These are phyloP conservation scores for Gryllus bimaculatus DNA, from an alignment of 1,140 invertebrate species.

Conservation along the genomic window DNA sequence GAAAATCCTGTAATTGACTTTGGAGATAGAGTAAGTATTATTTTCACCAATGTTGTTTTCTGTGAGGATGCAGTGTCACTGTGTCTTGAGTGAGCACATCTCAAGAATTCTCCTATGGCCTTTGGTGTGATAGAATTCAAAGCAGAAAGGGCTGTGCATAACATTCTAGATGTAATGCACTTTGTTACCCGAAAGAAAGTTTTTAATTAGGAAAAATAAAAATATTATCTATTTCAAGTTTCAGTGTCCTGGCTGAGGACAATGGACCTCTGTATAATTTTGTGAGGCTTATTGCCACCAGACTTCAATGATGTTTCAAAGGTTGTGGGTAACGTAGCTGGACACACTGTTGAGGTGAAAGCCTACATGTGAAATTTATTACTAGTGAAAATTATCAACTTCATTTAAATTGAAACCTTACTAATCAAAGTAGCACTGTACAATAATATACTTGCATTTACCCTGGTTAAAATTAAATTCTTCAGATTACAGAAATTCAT, in stretches of 20 bases:
- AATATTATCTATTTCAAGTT: not conserved
- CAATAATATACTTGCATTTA: not conserved
- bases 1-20: too few species aligned
- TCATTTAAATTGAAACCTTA: not conserved
- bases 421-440: not conserved
- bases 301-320: not conserved
- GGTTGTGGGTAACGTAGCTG: conserved; percentile 2
- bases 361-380: conserved; percentile 1
- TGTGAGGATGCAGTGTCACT: not conserved
- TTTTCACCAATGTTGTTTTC: not conserved
- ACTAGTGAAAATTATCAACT: not conserved
- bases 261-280: not conserved
- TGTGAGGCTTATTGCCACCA: not conserved
- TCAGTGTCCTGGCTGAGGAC: not conserved
- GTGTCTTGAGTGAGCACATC: not conserved
- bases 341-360: conserved; percentile 3
- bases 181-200: not conserved
- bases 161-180: not conserved
- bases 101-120: not conserved
- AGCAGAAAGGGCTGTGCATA: not conserved
- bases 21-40: not conserved
- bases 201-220: not conserved
- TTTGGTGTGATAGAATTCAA: not conserved
- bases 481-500: conserved; percentile 5
- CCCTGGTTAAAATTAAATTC: not conserved